These are phyloP conservation scores for Tragopan temminckii DNA, from an alignment of 2,797 vertebrate genomes.

Conservation along the genomic window DNA sequence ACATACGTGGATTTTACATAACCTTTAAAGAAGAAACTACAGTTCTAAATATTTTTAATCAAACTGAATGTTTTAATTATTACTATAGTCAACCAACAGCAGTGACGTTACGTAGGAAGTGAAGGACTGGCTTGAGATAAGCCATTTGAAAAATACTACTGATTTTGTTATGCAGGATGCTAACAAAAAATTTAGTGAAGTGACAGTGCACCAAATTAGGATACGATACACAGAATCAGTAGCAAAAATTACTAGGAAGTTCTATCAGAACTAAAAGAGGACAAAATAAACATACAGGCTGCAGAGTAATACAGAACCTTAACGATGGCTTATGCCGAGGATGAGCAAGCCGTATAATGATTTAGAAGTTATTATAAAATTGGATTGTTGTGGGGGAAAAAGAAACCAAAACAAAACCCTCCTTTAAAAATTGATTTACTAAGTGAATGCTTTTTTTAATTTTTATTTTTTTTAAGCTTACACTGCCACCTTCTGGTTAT, in stretches of 20 bases:
- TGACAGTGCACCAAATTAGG: neutral
- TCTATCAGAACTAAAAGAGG: neutral
- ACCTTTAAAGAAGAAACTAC: neutral
- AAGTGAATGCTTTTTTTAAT: neutral
- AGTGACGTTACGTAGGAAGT: neutral
- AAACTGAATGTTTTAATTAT: neutral
- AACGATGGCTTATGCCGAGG: neutral
- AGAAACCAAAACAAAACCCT: neutral
- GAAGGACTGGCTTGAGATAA: neutral
- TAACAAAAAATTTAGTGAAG: neutral
- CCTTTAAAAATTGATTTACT: neutral
- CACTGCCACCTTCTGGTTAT: slow-evolving; percentile 86
- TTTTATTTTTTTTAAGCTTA: slow-evolving; percentile 45
- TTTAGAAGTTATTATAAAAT: neutral
- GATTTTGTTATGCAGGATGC: neutral
- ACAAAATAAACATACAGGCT: neutral
- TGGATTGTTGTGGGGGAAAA: neutral
- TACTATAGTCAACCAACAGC: neutral
- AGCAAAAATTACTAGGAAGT: neutral
- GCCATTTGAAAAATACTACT: accelerated
- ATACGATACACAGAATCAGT: neutral
- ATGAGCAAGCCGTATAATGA: neutral
- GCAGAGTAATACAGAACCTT: neutral
- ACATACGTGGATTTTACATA: neutral
- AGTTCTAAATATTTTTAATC: neutral